Conservation (phyloP, 2,113 vertebrate species). For the Regulus satrapa region DNA sequence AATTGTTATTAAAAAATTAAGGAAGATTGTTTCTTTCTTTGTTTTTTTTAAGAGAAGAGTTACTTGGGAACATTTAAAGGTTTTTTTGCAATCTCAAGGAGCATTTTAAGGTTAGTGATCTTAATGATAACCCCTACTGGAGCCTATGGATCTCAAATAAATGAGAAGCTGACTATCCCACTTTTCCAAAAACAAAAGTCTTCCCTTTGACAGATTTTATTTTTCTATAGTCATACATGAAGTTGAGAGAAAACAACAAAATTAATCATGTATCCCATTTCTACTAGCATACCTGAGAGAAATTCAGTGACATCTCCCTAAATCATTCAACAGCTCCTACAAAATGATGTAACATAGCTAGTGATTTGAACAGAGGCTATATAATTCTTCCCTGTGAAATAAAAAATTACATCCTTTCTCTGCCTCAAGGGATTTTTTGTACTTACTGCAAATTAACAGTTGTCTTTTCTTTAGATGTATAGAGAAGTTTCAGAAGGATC, state of each 20-base stretch:
- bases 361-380: background rate
- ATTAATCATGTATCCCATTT: background rate
- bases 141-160: background rate
- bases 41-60: background rate
- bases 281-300: background rate
- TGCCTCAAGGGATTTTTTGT: background rate
- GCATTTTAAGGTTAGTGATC: background rate
- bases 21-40: background rate
- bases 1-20: background rate
- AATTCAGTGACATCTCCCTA: background rate
- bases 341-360: background rate
- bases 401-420: background rate
- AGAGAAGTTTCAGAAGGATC: conserved; percentile 89
- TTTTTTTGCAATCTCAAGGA: background rate
- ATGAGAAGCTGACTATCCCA: background rate
- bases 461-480: conserved; percentile 92
- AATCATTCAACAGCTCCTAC: background rate
- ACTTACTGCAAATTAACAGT: conserved; percentile 91
- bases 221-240: background rate
- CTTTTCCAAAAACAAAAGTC: accelerated
- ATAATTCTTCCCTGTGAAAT: background rate
- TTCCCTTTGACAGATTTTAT: background rate
- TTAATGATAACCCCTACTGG: background rate
- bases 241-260: background rate
- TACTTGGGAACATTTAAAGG: background rate